Percentiles rank a stretch among this genome's conserved stretches.
Conservation (phyloP, 2,888 invertebrate species). For the Aspidapion aeneum region DNA sequence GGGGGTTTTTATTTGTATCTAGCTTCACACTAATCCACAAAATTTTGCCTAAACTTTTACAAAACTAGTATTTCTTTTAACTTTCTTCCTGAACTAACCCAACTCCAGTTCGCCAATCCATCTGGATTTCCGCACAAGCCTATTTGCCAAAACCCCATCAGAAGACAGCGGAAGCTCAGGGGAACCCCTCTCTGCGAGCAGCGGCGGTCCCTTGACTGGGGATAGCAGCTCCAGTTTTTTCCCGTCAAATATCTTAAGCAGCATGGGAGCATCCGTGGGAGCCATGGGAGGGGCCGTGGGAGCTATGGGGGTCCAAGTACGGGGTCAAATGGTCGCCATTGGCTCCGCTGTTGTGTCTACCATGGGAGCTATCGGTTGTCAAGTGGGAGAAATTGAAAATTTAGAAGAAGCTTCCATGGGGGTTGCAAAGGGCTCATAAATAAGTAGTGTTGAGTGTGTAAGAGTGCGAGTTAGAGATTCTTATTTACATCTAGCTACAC, state of each 20-base stretch:
- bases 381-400: conserved; percentile 40
- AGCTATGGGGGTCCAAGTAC: conserved; percentile 40
- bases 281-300: conserved; percentile 42
- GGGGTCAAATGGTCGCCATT: conserved; percentile 43
- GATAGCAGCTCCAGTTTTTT: conserved; percentile 43
- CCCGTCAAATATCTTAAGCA: conserved; percentile 47
- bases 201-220: conserved; percentile 53
- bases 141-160: conserved; percentile 89
- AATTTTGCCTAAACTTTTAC: no score
- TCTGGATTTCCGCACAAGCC: conserved; percentile 92
- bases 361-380: conserved; percentile 40
- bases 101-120: conserved; percentile 83
- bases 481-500: no score
- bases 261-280: conserved; percentile 45
- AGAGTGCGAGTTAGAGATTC: no score
- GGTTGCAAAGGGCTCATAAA: no score
- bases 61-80: not conserved
- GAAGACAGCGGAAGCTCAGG: conserved; percentile 80
- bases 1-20: no score
- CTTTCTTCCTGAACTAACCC: conserved; percentile 20
- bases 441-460: no score
- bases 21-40: no score
- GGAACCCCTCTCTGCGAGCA: conserved; percentile 44
- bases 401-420: conserved; percentile 39
- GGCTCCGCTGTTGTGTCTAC: conserved; percentile 41